Percentiles rank a stretch among this genome's conserved stretches.
Conservation (phyloP, 2,113 vertebrate genomes). For the Gymnobelideus leadbeateri region DNA sequence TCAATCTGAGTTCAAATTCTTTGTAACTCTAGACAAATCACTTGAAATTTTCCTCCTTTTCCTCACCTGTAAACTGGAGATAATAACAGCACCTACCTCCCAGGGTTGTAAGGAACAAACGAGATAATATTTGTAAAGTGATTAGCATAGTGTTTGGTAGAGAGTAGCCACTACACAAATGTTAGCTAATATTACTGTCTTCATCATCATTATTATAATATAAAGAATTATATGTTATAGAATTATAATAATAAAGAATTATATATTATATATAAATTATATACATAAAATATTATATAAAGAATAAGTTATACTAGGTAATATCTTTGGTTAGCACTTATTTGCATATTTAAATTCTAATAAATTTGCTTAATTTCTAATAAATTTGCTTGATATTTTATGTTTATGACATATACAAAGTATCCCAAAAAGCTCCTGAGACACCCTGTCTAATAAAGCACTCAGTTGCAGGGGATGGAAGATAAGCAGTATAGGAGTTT, state of each 20-base stretch:
- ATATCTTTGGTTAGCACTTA: background rate
- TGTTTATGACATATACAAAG: background rate
- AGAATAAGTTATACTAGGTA: background rate
- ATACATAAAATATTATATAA: background rate
- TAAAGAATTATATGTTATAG: too few species aligned
- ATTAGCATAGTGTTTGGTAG: background rate
- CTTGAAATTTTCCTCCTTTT: background rate
- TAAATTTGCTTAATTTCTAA: background rate
- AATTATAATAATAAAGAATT: too few species aligned
- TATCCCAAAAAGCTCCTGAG: background rate
- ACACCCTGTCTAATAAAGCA: background rate
- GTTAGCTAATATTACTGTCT: background rate
- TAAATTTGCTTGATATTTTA: background rate
- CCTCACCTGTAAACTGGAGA: background rate
- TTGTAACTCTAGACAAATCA: background rate
- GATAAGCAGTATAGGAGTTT: background rate
- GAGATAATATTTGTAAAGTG: background rate
- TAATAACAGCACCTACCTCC: too few species aligned
- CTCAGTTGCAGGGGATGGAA: background rate
- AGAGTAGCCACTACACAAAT: background rate
- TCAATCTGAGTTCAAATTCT: background rate
- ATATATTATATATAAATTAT: too few species aligned
- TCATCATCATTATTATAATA: too few species aligned
- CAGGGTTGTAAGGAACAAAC: background rate
- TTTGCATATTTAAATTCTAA: background rate